phyloP scores from a whole-genome alignment of 2,888 invertebrate species.

The Liodrosophila aerea region DNA sequence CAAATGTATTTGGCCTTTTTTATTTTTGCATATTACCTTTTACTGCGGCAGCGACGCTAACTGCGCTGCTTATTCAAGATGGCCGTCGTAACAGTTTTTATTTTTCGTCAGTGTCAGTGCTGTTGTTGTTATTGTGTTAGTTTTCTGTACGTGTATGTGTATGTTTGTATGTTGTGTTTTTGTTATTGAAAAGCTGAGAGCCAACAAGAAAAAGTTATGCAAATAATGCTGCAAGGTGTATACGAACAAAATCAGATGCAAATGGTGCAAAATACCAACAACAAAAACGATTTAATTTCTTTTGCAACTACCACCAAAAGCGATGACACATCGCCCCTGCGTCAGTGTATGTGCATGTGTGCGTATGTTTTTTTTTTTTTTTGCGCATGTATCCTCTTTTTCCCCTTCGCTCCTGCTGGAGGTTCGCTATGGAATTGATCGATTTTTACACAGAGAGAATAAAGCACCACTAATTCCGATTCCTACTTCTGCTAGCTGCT shows the following conservation, averaged over 20 bases:
- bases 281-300: slow-evolving; percentile 40
- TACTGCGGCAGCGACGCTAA: slow-evolving; percentile 37
- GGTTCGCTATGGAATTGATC: slow-evolving; percentile 49
- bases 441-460: slow-evolving; percentile 63
- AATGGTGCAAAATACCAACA: slow-evolving; percentile 34
- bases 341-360: slow-evolving; percentile 33
- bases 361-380: slow-evolving; percentile 39
- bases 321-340: slow-evolving; percentile 72
- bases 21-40: slow-evolving; percentile 58
- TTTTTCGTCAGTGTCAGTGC: slow-evolving; percentile 64
- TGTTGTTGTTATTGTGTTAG: slow-evolving; percentile 60
- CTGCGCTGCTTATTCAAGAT: slow-evolving; percentile 78
- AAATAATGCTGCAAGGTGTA: slow-evolving; percentile 47
- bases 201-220: slow-evolving; percentile 58
- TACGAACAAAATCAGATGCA: slow-evolving; percentile 18
- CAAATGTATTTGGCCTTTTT: slow-evolving; percentile 46
- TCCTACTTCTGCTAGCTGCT: slow-evolving; percentile 49
- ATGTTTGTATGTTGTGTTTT: slow-evolving; percentile 40
- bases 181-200: slow-evolving; percentile 58
- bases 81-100: slow-evolving; percentile 81
- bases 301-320: slow-evolving; percentile 52
- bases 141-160: slow-evolving; percentile 25
- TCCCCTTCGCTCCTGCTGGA: slow-evolving; percentile 17
- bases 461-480: slow-evolving; percentile 31
- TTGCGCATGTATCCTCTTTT: slow-evolving; percentile 66